phyloP scores from a whole-genome alignment of 2,797 vertebrate species.

The Takifugu ocellatus region DNA sequence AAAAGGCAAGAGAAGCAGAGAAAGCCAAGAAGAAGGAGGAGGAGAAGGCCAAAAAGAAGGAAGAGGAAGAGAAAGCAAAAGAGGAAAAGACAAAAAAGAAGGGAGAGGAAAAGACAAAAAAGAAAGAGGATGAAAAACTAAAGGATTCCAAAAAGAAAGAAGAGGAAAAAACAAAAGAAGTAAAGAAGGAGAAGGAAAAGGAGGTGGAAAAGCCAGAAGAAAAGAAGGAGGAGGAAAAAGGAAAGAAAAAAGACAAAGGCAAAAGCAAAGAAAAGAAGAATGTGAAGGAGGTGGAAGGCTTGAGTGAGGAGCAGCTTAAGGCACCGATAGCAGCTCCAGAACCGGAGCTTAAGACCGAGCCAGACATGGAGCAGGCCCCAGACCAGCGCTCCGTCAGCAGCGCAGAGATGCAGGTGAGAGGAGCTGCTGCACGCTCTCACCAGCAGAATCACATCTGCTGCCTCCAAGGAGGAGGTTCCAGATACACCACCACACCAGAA shows the following conservation, averaged over 20 bases:
- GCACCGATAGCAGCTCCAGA: constrained; percentile 92
- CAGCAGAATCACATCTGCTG: too few species aligned
- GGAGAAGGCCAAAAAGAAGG: constrained; percentile 36
- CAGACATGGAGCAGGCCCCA: constrained; percentile 71
- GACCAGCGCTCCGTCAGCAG: constrained; percentile 91
- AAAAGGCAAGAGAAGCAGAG: constrained; percentile 36
- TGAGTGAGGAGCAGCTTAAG: constrained; percentile 73
- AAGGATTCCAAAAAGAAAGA: constrained; percentile 25
- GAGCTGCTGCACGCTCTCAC: too few species aligned
- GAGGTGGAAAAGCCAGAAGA: constrained; percentile 11
- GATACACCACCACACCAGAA: too few species aligned
- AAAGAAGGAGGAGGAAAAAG: constrained; percentile 14
- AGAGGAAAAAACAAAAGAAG: constrained; percentile 9
- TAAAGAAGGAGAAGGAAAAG: constrained; percentile 27
- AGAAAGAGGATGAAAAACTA: constrained; percentile 24
- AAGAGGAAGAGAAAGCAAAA: constrained; percentile 20
- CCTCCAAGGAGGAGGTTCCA: too few species aligned
- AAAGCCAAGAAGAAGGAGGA: constrained; percentile 51
- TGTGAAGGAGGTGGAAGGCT: constrained; percentile 33
- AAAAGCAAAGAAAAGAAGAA: constrained; percentile 25
- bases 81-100: constrained; percentile 25
- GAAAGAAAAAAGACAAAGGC: constrained; percentile 17
- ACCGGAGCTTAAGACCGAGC: constrained; percentile 84
- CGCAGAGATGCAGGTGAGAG: constrained; percentile 85
- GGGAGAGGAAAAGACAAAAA: constrained; percentile 21